phyloP scores from a whole-genome alignment of 2,797 vertebrate species.

The Apogon hyalosoma region DNA sequence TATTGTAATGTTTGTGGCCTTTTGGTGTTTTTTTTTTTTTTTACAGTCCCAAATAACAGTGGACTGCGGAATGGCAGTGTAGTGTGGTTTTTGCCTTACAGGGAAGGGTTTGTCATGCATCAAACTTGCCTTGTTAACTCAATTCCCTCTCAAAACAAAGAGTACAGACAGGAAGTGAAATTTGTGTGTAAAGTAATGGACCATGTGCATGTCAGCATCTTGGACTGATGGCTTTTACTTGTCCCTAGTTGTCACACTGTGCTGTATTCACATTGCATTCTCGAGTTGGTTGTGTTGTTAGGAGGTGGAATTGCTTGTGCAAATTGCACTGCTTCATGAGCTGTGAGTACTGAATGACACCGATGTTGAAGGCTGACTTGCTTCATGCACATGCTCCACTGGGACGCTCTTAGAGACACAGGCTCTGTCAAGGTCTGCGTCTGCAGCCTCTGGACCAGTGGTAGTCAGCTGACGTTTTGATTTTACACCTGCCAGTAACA shows the following conservation, averaged over 20 bases:
- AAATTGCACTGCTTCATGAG: slow-evolving; percentile 26
- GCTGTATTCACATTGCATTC: neutral
- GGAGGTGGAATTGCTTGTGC: slow-evolving; percentile 16
- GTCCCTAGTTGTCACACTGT: slow-evolving; percentile 22
- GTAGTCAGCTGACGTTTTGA: slow-evolving; percentile 37
- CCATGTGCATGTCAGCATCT: slow-evolving; percentile 10
- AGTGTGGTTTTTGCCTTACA: neutral
- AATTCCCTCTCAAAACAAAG: slow-evolving; percentile 36
- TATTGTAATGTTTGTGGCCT: neutral
- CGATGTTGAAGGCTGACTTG: slow-evolving; percentile 23
- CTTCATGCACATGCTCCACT: slow-evolving; percentile 14
- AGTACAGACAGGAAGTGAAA: slow-evolving; percentile 3
- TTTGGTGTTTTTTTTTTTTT: neutral
- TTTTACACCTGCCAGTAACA: slow-evolving; percentile 37
- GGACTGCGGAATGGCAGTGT: neutral
- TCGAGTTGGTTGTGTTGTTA: slow-evolving; percentile 6
- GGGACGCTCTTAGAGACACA: slow-evolving; percentile 23
- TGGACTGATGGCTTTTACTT: slow-evolving; percentile 19
- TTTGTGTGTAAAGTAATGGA: slow-evolving; percentile 23
- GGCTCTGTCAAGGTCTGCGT: slow-evolving; percentile 21
- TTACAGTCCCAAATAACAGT: neutral
- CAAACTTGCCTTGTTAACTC: slow-evolving; percentile 40
- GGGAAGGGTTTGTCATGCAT: slow-evolving; percentile 15
- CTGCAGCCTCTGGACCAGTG: slow-evolving; percentile 18
- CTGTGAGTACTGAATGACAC: slow-evolving; percentile 27